These are phyloP conservation scores for Tupaia tana DNA, from an alignment of 2,113 vertebrate species.

Conservation along the genomic window DNA sequence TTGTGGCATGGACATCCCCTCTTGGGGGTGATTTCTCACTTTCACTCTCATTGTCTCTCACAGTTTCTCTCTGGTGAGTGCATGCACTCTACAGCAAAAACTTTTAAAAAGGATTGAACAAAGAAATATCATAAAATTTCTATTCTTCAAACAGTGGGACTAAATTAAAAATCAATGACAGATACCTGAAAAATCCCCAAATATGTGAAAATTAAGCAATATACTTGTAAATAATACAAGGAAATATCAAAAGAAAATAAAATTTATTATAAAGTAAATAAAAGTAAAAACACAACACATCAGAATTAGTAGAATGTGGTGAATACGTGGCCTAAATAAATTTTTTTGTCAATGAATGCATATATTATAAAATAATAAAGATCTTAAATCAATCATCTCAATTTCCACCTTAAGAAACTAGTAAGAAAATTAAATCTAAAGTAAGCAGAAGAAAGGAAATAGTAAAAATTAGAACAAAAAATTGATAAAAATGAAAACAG, in stretches of 20 bases:
- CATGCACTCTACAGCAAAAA: no score
- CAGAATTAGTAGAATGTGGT: background rate
- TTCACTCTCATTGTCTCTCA: no score
- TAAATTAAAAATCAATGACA: background rate
- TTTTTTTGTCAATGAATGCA: background rate
- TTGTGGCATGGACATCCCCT: no score
- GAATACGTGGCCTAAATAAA: background rate
- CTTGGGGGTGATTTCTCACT: no score
- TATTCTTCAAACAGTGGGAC: background rate
- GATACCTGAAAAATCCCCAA: background rate
- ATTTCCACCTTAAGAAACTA: background rate
- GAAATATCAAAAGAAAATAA: background rate
- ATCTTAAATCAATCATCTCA: background rate
- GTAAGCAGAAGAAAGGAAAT: background rate
- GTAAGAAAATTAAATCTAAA: background rate
- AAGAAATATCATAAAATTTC: background rate
- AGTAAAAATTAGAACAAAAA: background rate
- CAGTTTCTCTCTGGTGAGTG: no score
- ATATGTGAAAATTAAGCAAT: background rate
- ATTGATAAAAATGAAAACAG: background rate
- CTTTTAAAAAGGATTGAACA: background rate
- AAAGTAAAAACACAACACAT: background rate
- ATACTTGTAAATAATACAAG: background rate
- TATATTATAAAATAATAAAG: background rate
- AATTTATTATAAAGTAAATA: background rate